Evolutionary conservation across 2,888 invertebrate species (phyloP).

Genomic region (Drosophila percnosoma): DNA sequence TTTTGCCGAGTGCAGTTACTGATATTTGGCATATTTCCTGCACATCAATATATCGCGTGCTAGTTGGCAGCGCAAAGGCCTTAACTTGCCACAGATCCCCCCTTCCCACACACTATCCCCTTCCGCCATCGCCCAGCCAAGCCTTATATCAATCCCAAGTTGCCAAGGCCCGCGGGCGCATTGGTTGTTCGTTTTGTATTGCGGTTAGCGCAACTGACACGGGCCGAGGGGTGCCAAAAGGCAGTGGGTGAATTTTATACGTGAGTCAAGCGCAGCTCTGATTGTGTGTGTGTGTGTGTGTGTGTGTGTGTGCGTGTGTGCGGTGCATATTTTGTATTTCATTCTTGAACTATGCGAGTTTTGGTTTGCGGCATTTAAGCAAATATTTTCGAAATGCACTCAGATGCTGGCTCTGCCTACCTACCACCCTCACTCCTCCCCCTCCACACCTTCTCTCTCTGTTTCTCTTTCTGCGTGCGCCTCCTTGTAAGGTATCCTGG

Average conservation of each 20-base stretch:
- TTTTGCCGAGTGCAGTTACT: conserved; percentile 21
- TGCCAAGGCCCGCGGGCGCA: conserved; percentile 68
- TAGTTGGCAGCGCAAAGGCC: conserved; percentile 69
- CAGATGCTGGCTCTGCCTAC: conserved; percentile 10
- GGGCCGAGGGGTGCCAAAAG: not conserved
- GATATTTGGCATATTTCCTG: conserved; percentile 77
- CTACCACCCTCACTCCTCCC: conserved; percentile 1
- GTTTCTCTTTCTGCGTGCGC: not conserved
- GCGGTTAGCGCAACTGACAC: conserved; percentile 42
- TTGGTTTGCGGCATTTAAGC: conserved; percentile 79
- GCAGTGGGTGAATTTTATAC: conserved; percentile 7
- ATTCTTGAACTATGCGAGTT: conserved; percentile 75
- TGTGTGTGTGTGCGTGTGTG: conserved; percentile 20
- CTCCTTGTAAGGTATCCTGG: conserved; percentile 36
- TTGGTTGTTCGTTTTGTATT: conserved; percentile 74
- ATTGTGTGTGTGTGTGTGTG: conserved; percentile 18
- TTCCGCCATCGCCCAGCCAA: not conserved
- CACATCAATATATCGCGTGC: conserved; percentile 79
- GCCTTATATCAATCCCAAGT: conserved; percentile 48
- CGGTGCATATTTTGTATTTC: conserved; percentile 67
- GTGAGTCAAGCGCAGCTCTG: conserved; percentile 27
- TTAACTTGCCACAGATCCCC: conserved; percentile 29
- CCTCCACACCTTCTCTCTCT: accelerated
- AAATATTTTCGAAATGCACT: conserved; percentile 74
- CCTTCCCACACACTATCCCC: not conserved